phyloP scores from a whole-genome alignment of 2,888 invertebrate species.

The Parnassius apollo region DNA sequence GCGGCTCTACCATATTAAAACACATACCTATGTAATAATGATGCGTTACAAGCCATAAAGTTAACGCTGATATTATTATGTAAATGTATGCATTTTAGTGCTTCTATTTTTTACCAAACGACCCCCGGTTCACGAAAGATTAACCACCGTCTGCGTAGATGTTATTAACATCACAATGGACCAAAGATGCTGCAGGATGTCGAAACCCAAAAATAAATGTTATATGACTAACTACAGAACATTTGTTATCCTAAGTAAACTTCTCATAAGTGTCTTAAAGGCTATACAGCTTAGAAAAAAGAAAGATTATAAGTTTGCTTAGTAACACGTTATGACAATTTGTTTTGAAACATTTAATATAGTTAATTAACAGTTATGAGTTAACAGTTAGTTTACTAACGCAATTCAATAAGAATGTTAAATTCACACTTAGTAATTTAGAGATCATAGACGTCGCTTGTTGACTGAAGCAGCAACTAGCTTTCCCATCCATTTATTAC shows the following conservation, averaged over 20 bases:
- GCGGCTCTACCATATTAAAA: too few relatives aligned
- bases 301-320: too few relatives aligned
- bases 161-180: slow-evolving; percentile 61
- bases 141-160: slow-evolving; percentile 58
- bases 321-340: too few relatives aligned
- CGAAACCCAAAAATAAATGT: slow-evolving; percentile 19
- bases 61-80: slow-evolving; percentile 68
- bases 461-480: too few relatives aligned
- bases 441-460: too few relatives aligned
- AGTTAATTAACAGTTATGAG: too few relatives aligned
- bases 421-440: too few relatives aligned
- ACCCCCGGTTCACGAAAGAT: slow-evolving; percentile 72
- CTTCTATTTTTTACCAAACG: slow-evolving; percentile 69
- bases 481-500: too few relatives aligned
- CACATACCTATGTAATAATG: neutral
- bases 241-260: neutral
- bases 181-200: neutral
- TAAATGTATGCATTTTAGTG: slow-evolving; percentile 69
- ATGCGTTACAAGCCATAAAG: slow-evolving; percentile 29
- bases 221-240: neutral
- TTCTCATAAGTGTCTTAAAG: neutral
- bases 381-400: too few relatives aligned
- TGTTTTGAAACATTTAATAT: too few relatives aligned
- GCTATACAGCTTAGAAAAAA: too few relatives aligned
- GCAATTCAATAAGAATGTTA: too few relatives aligned